Evolutionary conservation across 1,140 invertebrate genomes (phyloP).

Genomic region (Drosophila prosaltans): DNA sequence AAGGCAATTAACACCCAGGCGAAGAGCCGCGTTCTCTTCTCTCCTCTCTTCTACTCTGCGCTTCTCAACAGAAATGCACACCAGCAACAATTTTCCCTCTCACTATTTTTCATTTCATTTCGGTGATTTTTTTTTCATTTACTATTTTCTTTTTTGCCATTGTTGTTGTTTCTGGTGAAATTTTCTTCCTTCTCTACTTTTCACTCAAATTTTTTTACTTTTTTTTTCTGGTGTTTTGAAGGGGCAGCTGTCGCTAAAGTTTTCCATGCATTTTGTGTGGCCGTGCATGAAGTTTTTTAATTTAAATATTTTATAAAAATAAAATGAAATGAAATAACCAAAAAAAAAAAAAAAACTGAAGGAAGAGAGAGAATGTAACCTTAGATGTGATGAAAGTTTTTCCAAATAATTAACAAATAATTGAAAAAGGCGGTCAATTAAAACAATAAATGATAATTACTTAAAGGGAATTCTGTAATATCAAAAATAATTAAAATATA

Average conservation of each 20-base stretch:
- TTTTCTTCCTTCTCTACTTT: conserved; percentile 32
- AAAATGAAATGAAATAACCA: conserved; percentile 31
- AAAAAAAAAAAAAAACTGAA: background rate
- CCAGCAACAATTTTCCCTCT: conserved; percentile 37
- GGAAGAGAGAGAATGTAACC: background rate
- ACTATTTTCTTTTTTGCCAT: conserved; percentile 36
- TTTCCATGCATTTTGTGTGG: conserved; percentile 59
- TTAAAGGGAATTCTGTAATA: too few relatives aligned
- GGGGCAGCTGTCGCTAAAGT: conserved; percentile 56
- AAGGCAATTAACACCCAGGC: conserved; percentile 68
- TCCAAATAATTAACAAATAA: background rate
- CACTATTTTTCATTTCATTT: conserved; percentile 50
- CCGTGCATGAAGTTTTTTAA: conserved; percentile 62
- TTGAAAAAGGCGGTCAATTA: background rate
- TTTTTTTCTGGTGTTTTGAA: conserved; percentile 48
- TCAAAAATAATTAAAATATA: too few relatives aligned
- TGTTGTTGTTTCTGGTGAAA: conserved; percentile 6
- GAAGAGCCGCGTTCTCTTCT: background rate
- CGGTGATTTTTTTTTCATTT: conserved; percentile 26
- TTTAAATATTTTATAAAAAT: conserved; percentile 60
- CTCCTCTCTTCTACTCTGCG: background rate
- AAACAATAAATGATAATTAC: too few relatives aligned
- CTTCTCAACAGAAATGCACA: conserved; percentile 14
- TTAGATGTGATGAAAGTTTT: background rate
- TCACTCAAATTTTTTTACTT: conserved; percentile 41